Evolutionary conservation across 2,888 invertebrate species (phyloP), one percentile per base, ranked within the genome.

Genomic region (Drosophila melanosoma): DNA sequence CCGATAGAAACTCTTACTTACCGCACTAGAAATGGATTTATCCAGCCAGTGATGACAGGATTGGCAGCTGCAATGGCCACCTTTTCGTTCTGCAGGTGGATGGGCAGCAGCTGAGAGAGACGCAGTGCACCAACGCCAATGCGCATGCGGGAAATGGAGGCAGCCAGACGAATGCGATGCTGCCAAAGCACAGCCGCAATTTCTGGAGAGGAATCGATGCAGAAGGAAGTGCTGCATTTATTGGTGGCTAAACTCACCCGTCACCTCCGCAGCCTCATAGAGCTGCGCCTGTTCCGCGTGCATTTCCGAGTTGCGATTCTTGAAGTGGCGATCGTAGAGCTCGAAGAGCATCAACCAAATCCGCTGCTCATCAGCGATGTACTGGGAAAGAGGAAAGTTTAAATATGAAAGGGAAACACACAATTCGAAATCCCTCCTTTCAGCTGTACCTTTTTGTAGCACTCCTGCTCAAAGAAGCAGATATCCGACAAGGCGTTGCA

Each of bases 21-120:
- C 96, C 95, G 95, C 5, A 96, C 93, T 92, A 95, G 95, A 79
- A 95, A 95, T 0, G 95, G 95, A 93, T 97, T 97, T 15, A 97
- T 95, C 97, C 97, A 97, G 75, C 97, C 97, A 0, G 96, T 96
- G 2, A 96, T 95, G 0, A 95, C 93, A 35, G 93, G 92, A 83
- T 93, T 93, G 0, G 93, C 93, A 0, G 93, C 93, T 61, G 95
- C 95, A 61, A 95, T 94, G 1, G 95, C 94, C 33, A 96, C 94
- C 68, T 95, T 94, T 64, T 96, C 96, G 76, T 96, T 95, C 68
- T 96, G 94, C 74, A 97, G 93, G 92, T 97, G 97, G 0, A 93
- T 87, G 0, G 97, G 97, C 23, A 97, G 93, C 57, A 97, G 93
- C 60, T 96, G 95, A 40, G 95, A 95, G 82, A 96, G 92, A 42